These are phyloP conservation scores for Lycocerus yunnanus DNA, from an alignment of 2,888 invertebrate species.

Conservation along the genomic window DNA sequence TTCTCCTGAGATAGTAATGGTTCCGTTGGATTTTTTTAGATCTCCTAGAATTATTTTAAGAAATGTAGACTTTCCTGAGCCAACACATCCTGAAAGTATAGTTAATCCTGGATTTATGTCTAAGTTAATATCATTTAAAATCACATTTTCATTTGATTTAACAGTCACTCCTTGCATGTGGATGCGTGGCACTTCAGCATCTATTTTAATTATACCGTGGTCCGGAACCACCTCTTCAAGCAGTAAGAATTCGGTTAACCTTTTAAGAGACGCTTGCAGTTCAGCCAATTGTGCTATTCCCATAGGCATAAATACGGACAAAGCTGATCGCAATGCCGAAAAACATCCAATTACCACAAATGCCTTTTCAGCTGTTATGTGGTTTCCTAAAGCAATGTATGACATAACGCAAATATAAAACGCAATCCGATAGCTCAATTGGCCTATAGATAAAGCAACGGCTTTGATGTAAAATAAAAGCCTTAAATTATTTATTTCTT, in stretches of 20 bases:
- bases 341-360: constrained; percentile 89
- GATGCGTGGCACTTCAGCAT: background rate
- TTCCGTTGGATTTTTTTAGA: constrained; percentile 66
- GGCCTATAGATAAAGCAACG: constrained; percentile 43
- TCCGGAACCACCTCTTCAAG: constrained; percentile 60
- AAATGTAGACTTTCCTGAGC: constrained; percentile 64
- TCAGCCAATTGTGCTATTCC: constrained; percentile 82
- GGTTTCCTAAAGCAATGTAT: constrained; percentile 70
- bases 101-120: constrained; percentile 52
- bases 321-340: constrained; percentile 81
- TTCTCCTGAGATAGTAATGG: constrained; percentile 65
- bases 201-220: constrained; percentile 34
- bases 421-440: constrained; percentile 46
- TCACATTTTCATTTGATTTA: constrained; percentile 55
- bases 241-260: constrained; percentile 69
- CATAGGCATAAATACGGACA: constrained; percentile 89
- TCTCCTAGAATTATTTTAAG: constrained; percentile 67
- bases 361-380: constrained; percentile 81
- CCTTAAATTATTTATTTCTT: constrained; percentile 65
- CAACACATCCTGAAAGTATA: constrained; percentile 65
- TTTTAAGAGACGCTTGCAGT: constrained; percentile 72
- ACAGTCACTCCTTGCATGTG: constrained; percentile 63
- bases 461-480: constrained; percentile 47
- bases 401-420: constrained; percentile 54
- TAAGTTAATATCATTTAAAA: constrained; percentile 53